Evolutionary conservation across 1,140 invertebrate genomes (phyloP), one percentile per base, ranked within the genome.

Genomic region (Diorhabda carinulata): DNA sequence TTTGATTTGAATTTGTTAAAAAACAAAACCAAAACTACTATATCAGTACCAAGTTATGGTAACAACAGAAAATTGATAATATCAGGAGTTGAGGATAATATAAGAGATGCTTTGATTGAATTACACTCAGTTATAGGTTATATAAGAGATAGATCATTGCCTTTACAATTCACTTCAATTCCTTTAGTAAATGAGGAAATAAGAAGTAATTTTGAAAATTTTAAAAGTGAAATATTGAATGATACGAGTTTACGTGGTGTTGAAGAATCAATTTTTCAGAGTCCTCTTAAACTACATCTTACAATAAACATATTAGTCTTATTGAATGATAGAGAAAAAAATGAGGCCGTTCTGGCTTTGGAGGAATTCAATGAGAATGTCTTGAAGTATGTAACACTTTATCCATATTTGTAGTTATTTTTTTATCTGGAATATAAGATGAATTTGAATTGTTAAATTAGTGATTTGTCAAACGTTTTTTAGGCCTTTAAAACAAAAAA

Each of bases 161-260:
- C 84, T 44, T 91, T 91, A 57, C 92, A 95, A 82, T 94, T 95
- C 78, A 78, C 92, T 52, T 92, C 90, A 10, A 86, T 94, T 72
- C 91, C 92, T n/a, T 74, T 91, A 43, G 88, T 84, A 72, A 76
- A 75, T 57, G 71, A 82, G 3, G 74, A 82, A 25, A 84, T 94
- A 67, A 81, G 86, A 57, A 77, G 84, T 42, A 84, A 79, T 61
- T 90, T 89, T 81, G 72, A 83, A 59, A 81, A 83, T 59, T 92
- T 92, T 78, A 86, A 88, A 81, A 58, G 45, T 42, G 63, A 73
- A 64, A 56, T 73, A 56, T 44, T 73, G 25, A 61, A 59, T 44
- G 41, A 68, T 60, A 7, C 10, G 4, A 64, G 60, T 44, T 61
- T 73, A 65, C 3, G 79, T 76, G 89, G 88, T 2, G 74, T 94